Evolutionary conservation across 2,888 invertebrate genomes (phyloP), one percentile per base, ranked within the genome.

Genomic region (Agriopis marginaria): DNA sequence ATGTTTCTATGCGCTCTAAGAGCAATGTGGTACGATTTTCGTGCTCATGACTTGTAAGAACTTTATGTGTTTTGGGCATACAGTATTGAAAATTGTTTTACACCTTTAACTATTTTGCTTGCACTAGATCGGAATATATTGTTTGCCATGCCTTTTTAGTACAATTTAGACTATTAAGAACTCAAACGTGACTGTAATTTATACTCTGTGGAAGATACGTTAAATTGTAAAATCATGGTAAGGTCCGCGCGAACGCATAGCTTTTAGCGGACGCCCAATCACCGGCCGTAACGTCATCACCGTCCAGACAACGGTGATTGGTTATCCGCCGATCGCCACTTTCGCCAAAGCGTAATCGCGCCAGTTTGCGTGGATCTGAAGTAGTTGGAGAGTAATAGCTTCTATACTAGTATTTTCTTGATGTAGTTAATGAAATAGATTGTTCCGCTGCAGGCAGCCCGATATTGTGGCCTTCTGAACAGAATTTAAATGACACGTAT

Each of bases 401-500:
- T 50, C 53, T 60, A 47, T 47, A 49, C 54, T 66, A 49, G 54
- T 66, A n/a, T 54, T 45, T 49, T 14, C 11, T 66, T n/a, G 58
- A 40, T 60, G 50, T 66, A 50, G 49, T 50, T 62, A 66, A 23
- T 49, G 12, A 61, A 50, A 61, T 61, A 61, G 60, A 47, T 45
- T 47, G 44, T 59, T 39, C 62, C 56, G 67, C 67, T 67, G 67
- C 62, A 63, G 67, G 62, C 67, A 67, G 56, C 62, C 62, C 62
- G 51, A 14, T 62, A 9, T 23, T 50, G 67, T 70, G 74, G 72
- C 74, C 72, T 72, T 74, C 54, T 58, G 54, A 66, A 73, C 75
- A 72, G 74, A 77, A 74, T 74, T 23, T 23, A 23, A 65, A 66
- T 23, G 17, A 45, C 58, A 58, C 3, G 44, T 58, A 73, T 69